Percentiles rank a stretch among this genome's conserved stretches.
Evolutionary conservation across 2,797 vertebrate species (phyloP).

Genomic region (Squalus acanthias): DNA sequence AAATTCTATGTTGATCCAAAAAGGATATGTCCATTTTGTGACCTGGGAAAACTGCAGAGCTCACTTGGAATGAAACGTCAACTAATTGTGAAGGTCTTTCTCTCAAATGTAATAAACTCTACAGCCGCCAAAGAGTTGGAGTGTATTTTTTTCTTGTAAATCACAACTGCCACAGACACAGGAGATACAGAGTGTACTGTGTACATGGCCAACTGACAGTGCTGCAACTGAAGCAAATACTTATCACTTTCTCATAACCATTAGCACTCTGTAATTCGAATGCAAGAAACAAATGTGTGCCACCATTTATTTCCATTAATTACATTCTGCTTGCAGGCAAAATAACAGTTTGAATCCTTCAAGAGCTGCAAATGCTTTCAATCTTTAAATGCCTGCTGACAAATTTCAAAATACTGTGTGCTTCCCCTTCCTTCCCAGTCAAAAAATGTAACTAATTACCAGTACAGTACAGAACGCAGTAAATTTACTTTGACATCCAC

Average conservation of each 20-base stretch:
- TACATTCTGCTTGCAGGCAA: conserved; percentile 12
- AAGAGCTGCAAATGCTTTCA: not conserved
- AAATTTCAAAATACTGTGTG: not conserved
- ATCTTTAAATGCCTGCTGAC: conserved; percentile 26
- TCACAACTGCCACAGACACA: not conserved
- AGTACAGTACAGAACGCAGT: not conserved
- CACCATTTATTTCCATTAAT: conserved; percentile 26
- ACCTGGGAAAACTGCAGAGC: not conserved
- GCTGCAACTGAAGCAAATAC: not conserved
- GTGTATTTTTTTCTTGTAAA: not conserved
- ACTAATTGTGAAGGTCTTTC: not conserved
- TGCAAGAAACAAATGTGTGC: not conserved
- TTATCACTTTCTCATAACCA: not conserved
- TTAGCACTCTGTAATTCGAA: not conserved
- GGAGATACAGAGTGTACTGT: not conserved
- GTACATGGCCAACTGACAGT: not conserved
- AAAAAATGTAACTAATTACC: not conserved
- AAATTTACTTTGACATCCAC: not conserved
- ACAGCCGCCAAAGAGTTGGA: not conserved
- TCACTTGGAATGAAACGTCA: not conserved
- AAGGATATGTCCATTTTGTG: not conserved
- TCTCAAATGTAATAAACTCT: not conserved
- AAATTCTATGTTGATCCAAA: not conserved
- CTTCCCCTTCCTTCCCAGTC: not conserved
- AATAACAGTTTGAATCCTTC: conserved; percentile 9